Evolutionary conservation across 2,113 vertebrate species (phyloP).

Genomic region (Catharus minimus): DNA sequence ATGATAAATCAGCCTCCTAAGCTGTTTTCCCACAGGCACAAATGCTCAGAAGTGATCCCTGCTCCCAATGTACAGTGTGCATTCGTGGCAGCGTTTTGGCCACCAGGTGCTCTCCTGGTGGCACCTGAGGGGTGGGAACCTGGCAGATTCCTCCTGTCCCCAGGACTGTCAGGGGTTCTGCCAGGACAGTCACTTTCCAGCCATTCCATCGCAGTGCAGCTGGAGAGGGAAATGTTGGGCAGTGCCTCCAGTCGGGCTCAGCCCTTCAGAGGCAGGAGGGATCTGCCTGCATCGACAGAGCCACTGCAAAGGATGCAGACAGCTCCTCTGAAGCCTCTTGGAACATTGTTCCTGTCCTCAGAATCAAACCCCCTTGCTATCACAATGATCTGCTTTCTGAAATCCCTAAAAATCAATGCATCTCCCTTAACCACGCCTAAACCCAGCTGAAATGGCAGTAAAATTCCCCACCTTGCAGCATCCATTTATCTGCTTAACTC

Average conservation of each 20-base stretch:
- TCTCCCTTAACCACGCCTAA: not conserved
- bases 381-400: not conserved
- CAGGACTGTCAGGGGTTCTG: not conserved
- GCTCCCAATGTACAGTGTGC: accelerated
- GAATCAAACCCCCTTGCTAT: not conserved
- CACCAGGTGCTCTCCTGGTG: not conserved
- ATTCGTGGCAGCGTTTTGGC: not conserved
- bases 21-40: not conserved
- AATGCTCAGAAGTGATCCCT: not conserved
- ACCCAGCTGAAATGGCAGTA: not conserved
- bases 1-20: not conserved
- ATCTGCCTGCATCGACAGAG: not conserved
- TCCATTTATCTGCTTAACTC: not conserved
- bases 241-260: accelerated
- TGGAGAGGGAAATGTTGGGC: not conserved
- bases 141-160: not conserved
- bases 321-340: not conserved
- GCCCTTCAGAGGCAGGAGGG: not conserved
- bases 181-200: not conserved
- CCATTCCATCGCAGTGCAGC: not conserved
- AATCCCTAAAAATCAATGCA: not conserved
- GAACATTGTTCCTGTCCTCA: not conserved
- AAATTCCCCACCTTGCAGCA: not conserved
- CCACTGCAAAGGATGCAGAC: not conserved
- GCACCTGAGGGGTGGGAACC: not conserved